Percentiles rank a stretch among this genome's conserved stretches.
Evolutionary conservation across 1,140 invertebrate genomes (phyloP).

Genomic region (Drosophila prosaltans): DNA sequence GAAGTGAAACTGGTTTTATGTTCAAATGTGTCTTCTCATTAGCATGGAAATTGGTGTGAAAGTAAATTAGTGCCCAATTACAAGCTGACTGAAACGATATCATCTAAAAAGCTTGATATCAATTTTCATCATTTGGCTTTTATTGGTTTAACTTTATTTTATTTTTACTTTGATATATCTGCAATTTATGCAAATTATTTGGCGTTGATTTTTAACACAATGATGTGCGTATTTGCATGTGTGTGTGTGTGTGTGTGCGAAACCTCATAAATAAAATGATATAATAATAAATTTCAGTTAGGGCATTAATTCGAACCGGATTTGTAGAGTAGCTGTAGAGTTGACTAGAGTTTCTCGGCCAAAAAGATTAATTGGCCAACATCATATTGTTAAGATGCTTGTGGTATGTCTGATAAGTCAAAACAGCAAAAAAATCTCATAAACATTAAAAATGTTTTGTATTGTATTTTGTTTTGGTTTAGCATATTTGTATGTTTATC

Average conservation of each 20-base stretch:
- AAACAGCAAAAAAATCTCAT: neutral
- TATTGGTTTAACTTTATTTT: slow-evolving; percentile 30
- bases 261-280: slow-evolving; percentile 61
- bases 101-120: slow-evolving; percentile 33
- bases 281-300: slow-evolving; percentile 36
- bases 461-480: neutral
- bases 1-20: slow-evolving; percentile 19
- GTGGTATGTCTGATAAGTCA: slow-evolving; percentile 55
- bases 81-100: slow-evolving; percentile 29
- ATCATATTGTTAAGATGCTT: slow-evolving; percentile 54
- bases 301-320: slow-evolving; percentile 60
- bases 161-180: slow-evolving; percentile 65
- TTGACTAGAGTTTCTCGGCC: slow-evolving; percentile 27
- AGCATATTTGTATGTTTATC: neutral
- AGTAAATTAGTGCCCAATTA: slow-evolving; percentile 60
- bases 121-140: slow-evolving; percentile 17
- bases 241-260: slow-evolving; percentile 31
- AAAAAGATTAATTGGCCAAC: slow-evolving; percentile 68
- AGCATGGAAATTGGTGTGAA: slow-evolving; percentile 62
- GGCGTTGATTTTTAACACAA: slow-evolving; percentile 55
- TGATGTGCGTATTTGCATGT: slow-evolving; percentile 5
- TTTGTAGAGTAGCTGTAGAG: slow-evolving; percentile 34
- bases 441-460: slow-evolving; percentile 18
- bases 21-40: slow-evolving; percentile 50
- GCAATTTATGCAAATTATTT: slow-evolving; percentile 71